Evolutionary conservation across 2,797 vertebrate genomes (phyloP).

Genomic region (Betta splendens): DNA sequence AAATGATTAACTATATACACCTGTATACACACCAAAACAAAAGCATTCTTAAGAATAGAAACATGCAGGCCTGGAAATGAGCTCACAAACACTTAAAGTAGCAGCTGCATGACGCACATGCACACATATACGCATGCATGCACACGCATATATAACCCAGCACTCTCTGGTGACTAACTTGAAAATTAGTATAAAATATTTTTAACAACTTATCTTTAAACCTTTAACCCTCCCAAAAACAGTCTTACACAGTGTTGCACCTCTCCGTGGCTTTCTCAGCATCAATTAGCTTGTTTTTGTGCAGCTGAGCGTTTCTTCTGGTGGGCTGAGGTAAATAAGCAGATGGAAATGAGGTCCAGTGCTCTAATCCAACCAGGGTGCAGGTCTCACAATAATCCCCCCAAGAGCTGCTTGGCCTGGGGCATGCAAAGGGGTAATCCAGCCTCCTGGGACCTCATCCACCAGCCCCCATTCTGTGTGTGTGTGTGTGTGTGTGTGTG

Average conservation of each 20-base stretch:
- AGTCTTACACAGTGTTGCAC: slow-evolving; percentile 55
- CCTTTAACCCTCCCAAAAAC: slow-evolving; percentile 53
- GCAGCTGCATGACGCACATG: background rate
- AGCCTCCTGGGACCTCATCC: slow-evolving; percentile 78
- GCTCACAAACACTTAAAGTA: slow-evolving; percentile 5
- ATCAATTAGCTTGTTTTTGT: slow-evolving; percentile 82
- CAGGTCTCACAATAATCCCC: slow-evolving; percentile 82
- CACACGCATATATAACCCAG: background rate
- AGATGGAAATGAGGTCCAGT: slow-evolving; percentile 78
- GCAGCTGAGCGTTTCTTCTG: slow-evolving; percentile 78
- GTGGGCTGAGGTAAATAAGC: slow-evolving; percentile 76
- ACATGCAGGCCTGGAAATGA: slow-evolving; percentile 5
- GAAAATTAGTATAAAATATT: slow-evolving; percentile 55
- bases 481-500: too few species aligned
- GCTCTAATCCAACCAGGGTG: slow-evolving; percentile 82
- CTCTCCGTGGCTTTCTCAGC: slow-evolving; percentile 69
- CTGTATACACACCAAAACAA: slow-evolving; percentile 1
- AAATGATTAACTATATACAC: background rate
- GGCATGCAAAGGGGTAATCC: slow-evolving; percentile 84
- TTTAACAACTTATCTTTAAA: slow-evolving; percentile 63
- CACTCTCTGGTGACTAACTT: slow-evolving; percentile 38
- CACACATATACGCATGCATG: too few species aligned
- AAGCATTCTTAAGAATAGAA: slow-evolving; percentile 5
- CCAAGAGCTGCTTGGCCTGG: slow-evolving; percentile 81
- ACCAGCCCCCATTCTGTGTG: slow-evolving; percentile 57